Base-by-base conservation (phyloP, 2,888 invertebrate species). In the Blastobasis adustella region DNA sequence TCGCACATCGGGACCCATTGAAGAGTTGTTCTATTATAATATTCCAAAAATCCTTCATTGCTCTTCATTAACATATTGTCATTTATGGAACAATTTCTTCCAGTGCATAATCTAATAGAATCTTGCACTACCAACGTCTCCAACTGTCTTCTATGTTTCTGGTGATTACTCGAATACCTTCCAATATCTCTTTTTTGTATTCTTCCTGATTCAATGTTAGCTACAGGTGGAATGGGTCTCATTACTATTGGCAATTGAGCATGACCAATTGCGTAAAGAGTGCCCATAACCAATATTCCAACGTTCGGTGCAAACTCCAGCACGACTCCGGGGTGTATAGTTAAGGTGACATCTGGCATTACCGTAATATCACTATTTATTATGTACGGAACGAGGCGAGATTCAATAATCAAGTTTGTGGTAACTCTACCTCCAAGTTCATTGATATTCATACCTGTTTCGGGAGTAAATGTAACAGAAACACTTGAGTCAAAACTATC, bases 1-100 rank as follows among this genome's bases (percentile, higher is more conserved):
- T 99, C 99, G 79, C 99, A 99, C 83, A 98, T 93, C 0, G 99
- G 97, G 41, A 98, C 95, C 97, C 98, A 98, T 71, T 98, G 98
- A 10, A 96, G 89, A 0, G 98, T 98, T 2, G 99, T 99, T 61
- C 91, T 91, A 70, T 99, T 99, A 74, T 95, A 99, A 71, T 97
- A 95, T 83, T 99, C 98, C 54, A 99, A 78, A 69, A 98, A 99
- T 5, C 98, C 98, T 90, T 95, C 93, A 63, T 91, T 91, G 1
- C 89, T 87, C 54, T 77, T 82, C 48, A 86, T 85, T 10, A 83
- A 76, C 8, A 79, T 66, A 45, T 89, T 85, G 49, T 92, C 90
- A 53, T 87, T 90, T 1, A 89, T 85, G 0, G 91, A 89, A 64
- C 94, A 95, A 66, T 93, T 93, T 67, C 86, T 76, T 46, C 94